phyloP scores from a whole-genome alignment of 2,888 invertebrate species.

The Andricus curvator region DNA sequence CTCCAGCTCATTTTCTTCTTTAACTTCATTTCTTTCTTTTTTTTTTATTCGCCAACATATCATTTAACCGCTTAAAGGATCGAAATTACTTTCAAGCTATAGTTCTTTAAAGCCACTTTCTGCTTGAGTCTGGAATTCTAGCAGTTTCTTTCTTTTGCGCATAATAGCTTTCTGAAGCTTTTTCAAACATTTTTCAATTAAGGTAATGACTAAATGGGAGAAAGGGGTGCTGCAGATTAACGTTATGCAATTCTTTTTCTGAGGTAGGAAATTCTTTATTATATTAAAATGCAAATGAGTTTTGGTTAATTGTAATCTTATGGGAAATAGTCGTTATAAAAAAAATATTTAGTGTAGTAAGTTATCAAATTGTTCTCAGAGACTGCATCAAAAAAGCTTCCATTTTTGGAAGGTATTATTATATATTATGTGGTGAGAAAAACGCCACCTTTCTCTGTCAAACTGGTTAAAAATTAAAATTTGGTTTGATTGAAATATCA shows the following conservation, averaged over 20 bases:
- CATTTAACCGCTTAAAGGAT: slow-evolving; percentile 46
- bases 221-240: neutral
- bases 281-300: neutral
- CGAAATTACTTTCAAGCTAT: slow-evolving; percentile 24
- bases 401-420: too few relatives aligned
- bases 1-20: slow-evolving; percentile 17
- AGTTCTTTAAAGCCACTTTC: slow-evolving; percentile 16
- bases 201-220: neutral
- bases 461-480: too few relatives aligned
- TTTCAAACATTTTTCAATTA: neutral
- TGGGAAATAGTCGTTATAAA: too few relatives aligned
- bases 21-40: slow-evolving; percentile 9
- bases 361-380: too few relatives aligned
- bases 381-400: too few relatives aligned
- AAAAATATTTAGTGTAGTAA: too few relatives aligned
- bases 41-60: slow-evolving; percentile 39
- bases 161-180: neutral
- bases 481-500: too few relatives aligned
- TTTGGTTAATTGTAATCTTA: too few relatives aligned
- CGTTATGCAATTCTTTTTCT: neutral
- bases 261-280: neutral
- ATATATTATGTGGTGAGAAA: too few relatives aligned
- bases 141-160: neutral
- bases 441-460: too few relatives aligned
- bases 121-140: neutral